A percentile compares a stretch with the other conserved stretches of the same genome.
Conservation (phyloP, 2,888 invertebrate species). For the Phytoseiulus persimilis region DNA sequence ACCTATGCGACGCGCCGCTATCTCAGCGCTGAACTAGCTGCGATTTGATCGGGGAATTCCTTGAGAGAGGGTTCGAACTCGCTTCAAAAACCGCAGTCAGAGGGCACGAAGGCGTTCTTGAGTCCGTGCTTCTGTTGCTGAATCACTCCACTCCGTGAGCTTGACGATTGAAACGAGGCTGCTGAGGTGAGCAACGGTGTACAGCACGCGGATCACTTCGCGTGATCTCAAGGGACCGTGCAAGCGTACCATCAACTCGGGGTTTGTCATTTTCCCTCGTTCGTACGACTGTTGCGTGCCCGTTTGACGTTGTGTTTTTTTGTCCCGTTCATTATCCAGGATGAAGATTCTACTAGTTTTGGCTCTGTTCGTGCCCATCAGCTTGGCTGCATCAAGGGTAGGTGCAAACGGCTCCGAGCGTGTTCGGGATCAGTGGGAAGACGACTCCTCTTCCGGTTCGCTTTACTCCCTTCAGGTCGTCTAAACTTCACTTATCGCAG, state of each 20-base stretch:
- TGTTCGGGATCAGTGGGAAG: no score
- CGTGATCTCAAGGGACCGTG: no score
- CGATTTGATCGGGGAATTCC: background rate
- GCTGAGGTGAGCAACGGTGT: no score
- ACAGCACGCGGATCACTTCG: no score
- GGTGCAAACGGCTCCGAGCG: no score
- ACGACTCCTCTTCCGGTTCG: no score
- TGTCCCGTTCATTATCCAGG: background rate
- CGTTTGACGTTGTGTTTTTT: background rate
- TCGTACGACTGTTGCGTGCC: background rate
- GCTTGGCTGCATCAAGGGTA: background rate
- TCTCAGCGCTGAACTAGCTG: background rate
- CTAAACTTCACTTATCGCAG: constrained; percentile 30
- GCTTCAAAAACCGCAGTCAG: background rate
- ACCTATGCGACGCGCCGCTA: background rate
- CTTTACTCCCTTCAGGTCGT: no score
- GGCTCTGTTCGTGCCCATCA: background rate
- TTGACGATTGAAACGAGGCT: no score
- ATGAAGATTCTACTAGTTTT: background rate
- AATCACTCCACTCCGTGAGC: no score
- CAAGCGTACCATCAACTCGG: no score
- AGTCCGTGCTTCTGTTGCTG: no score
- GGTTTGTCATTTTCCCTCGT: no score
- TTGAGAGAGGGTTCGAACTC: background rate
- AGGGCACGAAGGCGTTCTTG: background rate